These are phyloP conservation scores for Julus scanicus DNA, from an alignment of 2,888 invertebrate genomes.

Conservation along the genomic window DNA sequence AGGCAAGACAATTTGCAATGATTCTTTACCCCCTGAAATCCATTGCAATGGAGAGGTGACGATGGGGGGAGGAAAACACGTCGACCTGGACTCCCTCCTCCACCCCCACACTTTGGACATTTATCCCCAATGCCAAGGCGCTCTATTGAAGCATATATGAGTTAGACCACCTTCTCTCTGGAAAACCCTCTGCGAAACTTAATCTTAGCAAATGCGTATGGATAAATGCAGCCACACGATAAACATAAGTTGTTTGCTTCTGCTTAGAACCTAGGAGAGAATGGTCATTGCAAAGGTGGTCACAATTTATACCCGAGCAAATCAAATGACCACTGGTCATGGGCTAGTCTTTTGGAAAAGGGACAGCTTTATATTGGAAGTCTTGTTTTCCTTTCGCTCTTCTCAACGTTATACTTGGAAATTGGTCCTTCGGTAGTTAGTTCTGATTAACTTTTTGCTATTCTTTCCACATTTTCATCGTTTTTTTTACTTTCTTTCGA, in stretches of 20 bases:
- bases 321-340: constrained; percentile 9
- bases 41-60: not conserved
- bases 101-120: constrained; percentile 25
- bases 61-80: not conserved
- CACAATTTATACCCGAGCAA: constrained; percentile 20
- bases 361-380: constrained; percentile 10
- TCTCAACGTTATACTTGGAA: not conserved
- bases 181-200: constrained; percentile 3
- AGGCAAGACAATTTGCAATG: constrained; percentile 40
- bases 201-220: constrained; percentile 42
- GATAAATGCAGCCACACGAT: constrained; percentile 42
- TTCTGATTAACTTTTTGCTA: constrained; percentile 27
- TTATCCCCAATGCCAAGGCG: not conserved
- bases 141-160: constrained; percentile 36
- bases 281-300: constrained; percentile 11
- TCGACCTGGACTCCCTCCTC: not conserved
- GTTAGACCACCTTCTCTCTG: not conserved
- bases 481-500: not conserved
- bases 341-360: not conserved
- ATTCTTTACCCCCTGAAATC: constrained; percentile 39
- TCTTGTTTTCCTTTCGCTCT: constrained; percentile 13
- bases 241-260: constrained; percentile 39
- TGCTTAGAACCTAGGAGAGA: constrained; percentile 1
- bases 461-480: not conserved
- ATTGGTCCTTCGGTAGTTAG: constrained; percentile 14